Evolutionary conservation across 2,888 invertebrate genomes (phyloP).

Genomic region (Drosophila fungiperda): DNA sequence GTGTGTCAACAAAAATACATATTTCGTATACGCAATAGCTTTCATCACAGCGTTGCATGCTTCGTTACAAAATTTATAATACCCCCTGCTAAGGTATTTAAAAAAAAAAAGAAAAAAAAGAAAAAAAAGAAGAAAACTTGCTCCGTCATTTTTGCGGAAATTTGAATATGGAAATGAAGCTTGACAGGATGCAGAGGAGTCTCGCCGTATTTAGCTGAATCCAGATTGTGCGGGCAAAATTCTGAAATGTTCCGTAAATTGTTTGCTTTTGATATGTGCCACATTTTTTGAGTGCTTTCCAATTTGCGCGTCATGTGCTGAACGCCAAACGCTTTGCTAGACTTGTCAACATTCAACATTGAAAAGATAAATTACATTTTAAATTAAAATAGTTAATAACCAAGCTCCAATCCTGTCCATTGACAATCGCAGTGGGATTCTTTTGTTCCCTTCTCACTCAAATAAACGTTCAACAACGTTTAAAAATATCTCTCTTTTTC

Average conservation of each 20-base stretch:
- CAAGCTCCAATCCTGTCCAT: neutral
- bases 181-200: neutral
- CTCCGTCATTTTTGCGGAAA: slow-evolving; percentile 11
- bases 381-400: neutral
- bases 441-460: neutral
- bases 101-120: neutral
- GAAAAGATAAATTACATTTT: neutral
- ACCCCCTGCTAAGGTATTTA: slow-evolving; percentile 1
- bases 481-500: neutral
- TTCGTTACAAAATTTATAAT: neutral
- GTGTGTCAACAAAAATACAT: neutral
- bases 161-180: slow-evolving; percentile 21
- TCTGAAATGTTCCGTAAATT: slow-evolving; percentile 56
- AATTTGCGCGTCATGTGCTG: slow-evolving; percentile 39
- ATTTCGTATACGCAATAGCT: neutral
- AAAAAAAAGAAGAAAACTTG: neutral
- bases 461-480: neutral
- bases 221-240: slow-evolving; percentile 26
- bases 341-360: neutral
- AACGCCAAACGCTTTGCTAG: slow-evolving; percentile 10
- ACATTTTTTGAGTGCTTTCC: slow-evolving; percentile 38
- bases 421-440: neutral
- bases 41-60: neutral
- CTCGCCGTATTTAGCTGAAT: slow-evolving; percentile 6
- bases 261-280: slow-evolving; percentile 49